Evolutionary conservation across 1,140 invertebrate genomes (phyloP).

Genomic region (Lordiphosa collinella): DNA sequence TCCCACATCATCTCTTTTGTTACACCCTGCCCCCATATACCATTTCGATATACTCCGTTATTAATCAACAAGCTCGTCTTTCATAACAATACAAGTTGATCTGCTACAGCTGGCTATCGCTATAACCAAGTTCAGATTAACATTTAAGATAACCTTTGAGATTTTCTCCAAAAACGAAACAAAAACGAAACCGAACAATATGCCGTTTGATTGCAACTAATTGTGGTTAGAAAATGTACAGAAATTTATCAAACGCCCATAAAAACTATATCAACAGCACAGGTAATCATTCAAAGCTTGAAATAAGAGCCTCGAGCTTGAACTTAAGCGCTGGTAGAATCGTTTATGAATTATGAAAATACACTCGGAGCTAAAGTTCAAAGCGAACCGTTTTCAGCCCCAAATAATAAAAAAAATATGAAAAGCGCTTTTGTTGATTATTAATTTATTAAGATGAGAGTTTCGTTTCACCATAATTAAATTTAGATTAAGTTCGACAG

Average conservation of each 20-base stretch:
- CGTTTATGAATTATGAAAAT: constrained; percentile 76
- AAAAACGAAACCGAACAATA: constrained; percentile 47
- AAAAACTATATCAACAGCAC: constrained; percentile 72
- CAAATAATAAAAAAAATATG: constrained; percentile 56
- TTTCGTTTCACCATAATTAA: constrained; percentile 69
- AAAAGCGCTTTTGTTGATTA: constrained; percentile 70
- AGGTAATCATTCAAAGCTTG: constrained; percentile 60
- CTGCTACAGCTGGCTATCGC: constrained; percentile 6
- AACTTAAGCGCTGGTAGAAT: constrained; percentile 37
- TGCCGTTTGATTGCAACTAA: constrained; percentile 72
- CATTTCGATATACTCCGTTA: constrained; percentile 5
- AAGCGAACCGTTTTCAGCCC: constrained; percentile 51
- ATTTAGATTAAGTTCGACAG: constrained; percentile 71
- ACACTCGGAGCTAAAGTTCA: constrained; percentile 60
- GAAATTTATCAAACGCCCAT: constrained; percentile 75
- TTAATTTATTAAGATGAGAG: constrained; percentile 61
- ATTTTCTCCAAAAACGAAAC: neutral
- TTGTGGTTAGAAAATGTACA: constrained; percentile 63
- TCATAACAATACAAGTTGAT: constrained; percentile 8
- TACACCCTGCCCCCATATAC: neutral
- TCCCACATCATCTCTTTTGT: no score
- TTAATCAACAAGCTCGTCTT: constrained; percentile 6
- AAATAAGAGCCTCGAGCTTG: constrained; percentile 38
- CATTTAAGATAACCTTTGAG: constrained; percentile 1
- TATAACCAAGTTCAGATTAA: constrained; percentile 9